phyloP scores from a whole-genome alignment of 2,888 invertebrate species.

The Argyresthia albistria region DNA sequence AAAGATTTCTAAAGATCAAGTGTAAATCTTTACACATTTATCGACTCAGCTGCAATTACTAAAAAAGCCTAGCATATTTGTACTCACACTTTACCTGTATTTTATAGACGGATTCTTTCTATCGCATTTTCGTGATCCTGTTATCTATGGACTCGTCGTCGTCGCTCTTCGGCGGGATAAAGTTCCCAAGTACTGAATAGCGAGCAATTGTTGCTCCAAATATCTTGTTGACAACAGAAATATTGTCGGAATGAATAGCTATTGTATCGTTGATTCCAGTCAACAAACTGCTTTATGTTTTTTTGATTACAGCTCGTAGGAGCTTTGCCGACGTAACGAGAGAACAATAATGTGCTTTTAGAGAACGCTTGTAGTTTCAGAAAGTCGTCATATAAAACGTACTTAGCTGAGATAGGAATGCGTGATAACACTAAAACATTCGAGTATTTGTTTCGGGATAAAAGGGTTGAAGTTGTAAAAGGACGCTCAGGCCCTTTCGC shows the following conservation, averaged over 20 bases:
- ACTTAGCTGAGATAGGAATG: neutral
- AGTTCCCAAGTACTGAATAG: conserved; percentile 29
- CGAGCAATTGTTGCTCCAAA: conserved; percentile 31
- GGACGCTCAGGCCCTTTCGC: neutral
- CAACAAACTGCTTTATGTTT: neutral
- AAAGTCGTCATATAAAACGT: neutral
- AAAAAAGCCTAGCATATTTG: too few species aligned
- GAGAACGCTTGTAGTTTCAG: neutral
- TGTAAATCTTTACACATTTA: too few species aligned
- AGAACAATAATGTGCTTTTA: neutral
- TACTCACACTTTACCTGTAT: too few species aligned
- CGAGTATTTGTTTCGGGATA: conserved; percentile 2
- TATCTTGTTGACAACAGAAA: conserved; percentile 30
- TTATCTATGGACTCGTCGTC: too few species aligned
- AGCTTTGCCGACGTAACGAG: neutral
- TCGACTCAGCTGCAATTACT: too few species aligned
- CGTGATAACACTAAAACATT: neutral
- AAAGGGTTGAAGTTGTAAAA: conserved; percentile 5
- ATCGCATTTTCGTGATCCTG: too few species aligned
- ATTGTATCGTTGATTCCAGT: conserved; percentile 25
- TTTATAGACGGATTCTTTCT: too few species aligned
- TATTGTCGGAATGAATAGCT: conserved; percentile 43
- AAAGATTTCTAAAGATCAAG: too few species aligned
- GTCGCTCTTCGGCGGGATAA: conserved; percentile 12
- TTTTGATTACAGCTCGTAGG: neutral